Evolutionary conservation across 2,797 vertebrate species (phyloP), one percentile per base, ranked within the genome.

Genomic region (Liparis tanakae): DNA sequence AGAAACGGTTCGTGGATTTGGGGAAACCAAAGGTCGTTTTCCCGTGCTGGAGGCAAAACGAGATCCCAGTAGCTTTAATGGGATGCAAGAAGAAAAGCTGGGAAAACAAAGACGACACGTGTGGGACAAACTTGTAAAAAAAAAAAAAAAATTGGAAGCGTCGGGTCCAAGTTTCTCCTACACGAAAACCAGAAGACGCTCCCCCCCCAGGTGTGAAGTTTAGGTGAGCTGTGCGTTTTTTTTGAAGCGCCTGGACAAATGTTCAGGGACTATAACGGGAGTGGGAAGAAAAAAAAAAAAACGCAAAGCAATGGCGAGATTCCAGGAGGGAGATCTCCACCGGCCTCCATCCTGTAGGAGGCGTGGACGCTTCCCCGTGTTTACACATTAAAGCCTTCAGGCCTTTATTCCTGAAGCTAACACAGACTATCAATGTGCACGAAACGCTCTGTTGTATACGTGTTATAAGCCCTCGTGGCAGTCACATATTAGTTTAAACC

Each of bases 61-160:
- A 36, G 84, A 85, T 70, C 55, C 70, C 9, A 3, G 54, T 2
- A 12, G 67, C 7, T n/a, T 72, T 79, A 72, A 89, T 75, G 59
- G 34, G 53, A 75, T 60, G 67, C 70, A 71, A 79, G 82, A 48
- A 30, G 25, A 10, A 48, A 51, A 62, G 18, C 54, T 9, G 37
- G 59, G 79, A 70, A 82, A 87, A 80, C 80, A 72, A 89, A 81
- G 71, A 78, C 25, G 68, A 70, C 57, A 37, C 14, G 72, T 63
- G 81, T 18, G 78, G 82, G 55, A 60, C 12, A 33, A 58, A 62
- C 59, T 25, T 17, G 30, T 54, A 43, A 67, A 30, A 30, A 30
- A 30, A 80, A 43, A 67, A 30, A 30, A 30, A 30, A 80, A 77
- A 63, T 59, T 58, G 65, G 60, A 70, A 67, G 74, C 5, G 10